Base-by-base conservation (phyloP, 2,113 vertebrate species). In the Lycocorax pyrrhopterus region DNA sequence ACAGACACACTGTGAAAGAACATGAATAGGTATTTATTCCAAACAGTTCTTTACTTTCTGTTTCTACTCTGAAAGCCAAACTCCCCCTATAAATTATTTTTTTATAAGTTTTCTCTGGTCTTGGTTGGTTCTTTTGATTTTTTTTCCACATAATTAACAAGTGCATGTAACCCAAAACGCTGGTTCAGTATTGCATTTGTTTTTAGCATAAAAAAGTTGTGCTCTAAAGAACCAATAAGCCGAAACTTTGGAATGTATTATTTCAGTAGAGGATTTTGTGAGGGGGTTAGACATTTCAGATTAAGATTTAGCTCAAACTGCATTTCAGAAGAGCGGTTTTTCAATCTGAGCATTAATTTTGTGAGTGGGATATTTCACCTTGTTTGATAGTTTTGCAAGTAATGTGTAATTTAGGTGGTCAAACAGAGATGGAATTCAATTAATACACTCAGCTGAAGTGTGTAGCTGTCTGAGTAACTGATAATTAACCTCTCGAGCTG, bases 151-250 rank as follows among this genome's bases (percentile, higher is more conserved):
- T 6, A 16, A 27, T 44, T 53, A 46, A 51, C 12, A 29, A 0
- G 1, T 8, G 2, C 4, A 1, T 46, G 5, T 25, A 83, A 69
- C 10, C 1, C 15, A 56, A 8, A 3, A 3, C 59, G 3, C 8
- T 47, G n/a, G 9, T 30, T 47, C 17, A 26, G 13, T 15, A 29
- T 13, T 49, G 7, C 3, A 21, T 5, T 4, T 32, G 11, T 52
- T 79, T 75, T 52, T 26, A 46, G 39, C 17, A 19, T 12, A 10
- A 78, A 25, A 16, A 43, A 13, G 0, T 47, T 29, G 9, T 89
- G 16, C 8, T 25, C 7, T 39, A 60, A 51, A 74, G 32, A 39
- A 22, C 4, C 17, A 37, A 20, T 21, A 43, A 56, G 10, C 2
- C 1, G 2, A 66, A 84, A 41, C 3, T 52, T 13, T 32, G 4